These are phyloP conservation scores for Pangasius larnaudii DNA, from an alignment of 2,797 vertebrate genomes.

Conservation along the genomic window DNA sequence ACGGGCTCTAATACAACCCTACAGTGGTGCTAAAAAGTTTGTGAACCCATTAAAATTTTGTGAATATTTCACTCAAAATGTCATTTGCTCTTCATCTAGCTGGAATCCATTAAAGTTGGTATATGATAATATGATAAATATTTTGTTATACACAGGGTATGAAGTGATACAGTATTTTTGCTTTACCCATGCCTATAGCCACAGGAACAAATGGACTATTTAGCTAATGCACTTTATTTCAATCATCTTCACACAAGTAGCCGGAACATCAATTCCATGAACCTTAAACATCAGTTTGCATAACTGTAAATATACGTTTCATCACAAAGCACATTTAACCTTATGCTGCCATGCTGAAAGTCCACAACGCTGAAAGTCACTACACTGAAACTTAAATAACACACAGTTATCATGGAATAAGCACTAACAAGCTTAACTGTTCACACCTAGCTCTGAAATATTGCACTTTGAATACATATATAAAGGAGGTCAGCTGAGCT, in stretches of 20 bases:
- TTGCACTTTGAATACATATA: conserved; percentile 6
- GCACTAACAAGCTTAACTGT: background rate
- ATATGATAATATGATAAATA: background rate
- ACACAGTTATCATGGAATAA: background rate
- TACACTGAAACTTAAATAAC: background rate
- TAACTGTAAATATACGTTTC: background rate
- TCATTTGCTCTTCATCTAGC: background rate
- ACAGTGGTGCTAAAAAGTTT: conserved; percentile 12
- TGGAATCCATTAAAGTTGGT: background rate
- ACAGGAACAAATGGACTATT: background rate
- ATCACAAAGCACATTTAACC: background rate
- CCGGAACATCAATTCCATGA: background rate
- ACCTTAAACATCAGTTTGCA: conserved; percentile 9
- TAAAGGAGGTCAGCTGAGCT: background rate
- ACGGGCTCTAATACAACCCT: conserved; percentile 7
- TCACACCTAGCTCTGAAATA: background rate
- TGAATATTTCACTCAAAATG: background rate
- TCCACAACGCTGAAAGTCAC: background rate
- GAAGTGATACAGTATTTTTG: background rate
- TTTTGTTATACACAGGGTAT: background rate
- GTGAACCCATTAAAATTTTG: background rate
- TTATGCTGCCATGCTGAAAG: background rate
- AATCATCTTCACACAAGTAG: background rate
- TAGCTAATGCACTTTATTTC: background rate
- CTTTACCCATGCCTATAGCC: background rate